These are phyloP conservation scores for Coregonus clupeaformis DNA, from an alignment of 2,113 vertebrate species.

Conservation along the genomic window DNA sequence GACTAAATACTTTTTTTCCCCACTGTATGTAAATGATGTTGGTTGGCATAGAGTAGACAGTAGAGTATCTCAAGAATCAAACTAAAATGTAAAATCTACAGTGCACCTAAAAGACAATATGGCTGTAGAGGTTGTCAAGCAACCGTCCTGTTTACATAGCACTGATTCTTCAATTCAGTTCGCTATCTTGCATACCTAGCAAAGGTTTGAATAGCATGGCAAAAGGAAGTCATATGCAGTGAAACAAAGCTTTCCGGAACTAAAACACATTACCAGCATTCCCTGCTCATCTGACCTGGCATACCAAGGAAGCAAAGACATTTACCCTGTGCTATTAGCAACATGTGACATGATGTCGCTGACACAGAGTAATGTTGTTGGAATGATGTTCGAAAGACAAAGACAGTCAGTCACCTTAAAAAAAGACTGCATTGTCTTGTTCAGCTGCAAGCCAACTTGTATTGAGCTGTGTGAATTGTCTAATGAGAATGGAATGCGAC, in stretches of 20 bases:
- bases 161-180: neutral
- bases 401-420: neutral
- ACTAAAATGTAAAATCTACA: too few relatives aligned
- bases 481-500: neutral
- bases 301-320: neutral
- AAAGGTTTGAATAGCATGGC: constrained; percentile 38
- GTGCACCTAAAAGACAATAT: too few relatives aligned
- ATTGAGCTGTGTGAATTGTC: neutral
- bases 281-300: neutral
- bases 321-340: neutral
- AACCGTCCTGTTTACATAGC: neutral
- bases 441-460: neutral
- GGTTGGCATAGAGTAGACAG: too few relatives aligned
- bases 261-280: neutral
- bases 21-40: too few relatives aligned
- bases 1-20: too few relatives aligned
- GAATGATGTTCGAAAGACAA: neutral
- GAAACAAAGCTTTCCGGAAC: neutral
- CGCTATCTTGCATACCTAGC: constrained; percentile 4
- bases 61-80: too few relatives aligned
- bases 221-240: neutral
- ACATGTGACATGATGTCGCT: constrained; percentile 20
- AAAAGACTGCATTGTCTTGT: neutral
- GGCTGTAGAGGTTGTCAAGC: too few relatives aligned
- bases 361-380: neutral